Conservation (phyloP, 2,113 vertebrate species). For the Perca flavescens region DNA sequence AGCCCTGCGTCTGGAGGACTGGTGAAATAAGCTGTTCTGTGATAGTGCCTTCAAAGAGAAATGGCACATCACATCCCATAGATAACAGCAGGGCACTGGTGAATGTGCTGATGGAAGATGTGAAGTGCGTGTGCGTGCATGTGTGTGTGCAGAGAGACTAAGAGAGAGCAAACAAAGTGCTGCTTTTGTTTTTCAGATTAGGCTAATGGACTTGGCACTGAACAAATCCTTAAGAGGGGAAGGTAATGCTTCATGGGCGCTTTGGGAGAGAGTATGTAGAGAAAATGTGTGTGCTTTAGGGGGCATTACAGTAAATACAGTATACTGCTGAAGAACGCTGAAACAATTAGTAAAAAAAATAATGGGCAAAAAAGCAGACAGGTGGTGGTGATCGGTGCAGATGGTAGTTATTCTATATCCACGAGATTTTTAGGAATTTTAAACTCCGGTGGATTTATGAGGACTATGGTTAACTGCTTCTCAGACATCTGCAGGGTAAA, state of each 20-base stretch:
- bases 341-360: neutral
- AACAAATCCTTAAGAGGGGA: constrained; percentile 62
- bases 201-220: constrained; percentile 76
- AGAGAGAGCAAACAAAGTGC: constrained; percentile 56
- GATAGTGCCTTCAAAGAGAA: constrained; percentile 78
- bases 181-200: constrained; percentile 80
- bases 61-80: constrained; percentile 72
- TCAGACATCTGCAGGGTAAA: no score
- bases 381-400: no score
- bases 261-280: constrained; percentile 12
- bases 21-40: constrained; percentile 79
- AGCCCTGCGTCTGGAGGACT: constrained; percentile 71
- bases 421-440: no score
- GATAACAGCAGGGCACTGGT: constrained; percentile 72
- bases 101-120: constrained; percentile 73
- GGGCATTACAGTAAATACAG: constrained; percentile 30
- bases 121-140: constrained; percentile 26
- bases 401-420: no score
- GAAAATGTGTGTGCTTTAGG: constrained; percentile 31
- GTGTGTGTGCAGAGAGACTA: constrained; percentile 1
- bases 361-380: no score
- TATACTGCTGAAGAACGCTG: neutral
- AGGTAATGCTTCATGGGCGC: constrained; percentile 53
- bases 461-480: no score
- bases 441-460: no score